Evolutionary conservation across 1,140 invertebrate genomes (phyloP).

Genomic region (Danaus plexippus): DNA sequence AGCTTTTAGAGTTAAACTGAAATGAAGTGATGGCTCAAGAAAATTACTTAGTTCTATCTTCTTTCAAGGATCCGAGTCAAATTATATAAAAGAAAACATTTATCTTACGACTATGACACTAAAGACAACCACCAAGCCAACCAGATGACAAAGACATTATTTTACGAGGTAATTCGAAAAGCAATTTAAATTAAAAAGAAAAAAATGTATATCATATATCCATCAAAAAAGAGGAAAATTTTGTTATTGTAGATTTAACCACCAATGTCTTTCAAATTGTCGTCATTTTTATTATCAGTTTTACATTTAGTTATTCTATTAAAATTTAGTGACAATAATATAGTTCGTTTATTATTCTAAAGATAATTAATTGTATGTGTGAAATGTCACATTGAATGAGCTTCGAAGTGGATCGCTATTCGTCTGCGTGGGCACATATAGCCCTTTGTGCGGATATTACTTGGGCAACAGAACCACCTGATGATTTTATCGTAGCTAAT

Average conservation of each 20-base stretch:
- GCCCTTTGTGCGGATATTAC: slow-evolving; percentile 68
- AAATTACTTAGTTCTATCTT: too few species aligned
- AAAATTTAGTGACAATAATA: slow-evolving; percentile 62
- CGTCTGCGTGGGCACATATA: slow-evolving; percentile 63
- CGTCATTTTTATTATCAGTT: slow-evolving; percentile 64
- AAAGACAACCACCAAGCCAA: slow-evolving; percentile 38
- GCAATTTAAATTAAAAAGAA: slow-evolving; percentile 58
- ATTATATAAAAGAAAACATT: too few species aligned
- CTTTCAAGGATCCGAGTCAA: too few species aligned
- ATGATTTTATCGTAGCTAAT: slow-evolving; percentile 64
- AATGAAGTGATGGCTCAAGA: too few species aligned
- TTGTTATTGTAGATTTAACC: slow-evolving; percentile 67
- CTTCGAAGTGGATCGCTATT: slow-evolving; percentile 65
- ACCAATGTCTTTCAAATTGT: slow-evolving; percentile 68
- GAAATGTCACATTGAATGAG: slow-evolving; percentile 69
- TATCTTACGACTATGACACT: slow-evolving; percentile 1
- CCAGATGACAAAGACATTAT: slow-evolving; percentile 49
- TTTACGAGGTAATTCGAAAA: slow-evolving; percentile 60
- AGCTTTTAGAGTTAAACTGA: neutral
- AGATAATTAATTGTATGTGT: slow-evolving; percentile 58
- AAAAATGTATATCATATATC: slow-evolving; percentile 62
- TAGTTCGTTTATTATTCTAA: slow-evolving; percentile 55
- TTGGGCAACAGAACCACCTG: slow-evolving; percentile 59
- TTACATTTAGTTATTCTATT: slow-evolving; percentile 60
- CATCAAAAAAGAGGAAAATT: slow-evolving; percentile 69